Evolutionary conservation across 2,888 invertebrate species (phyloP), one percentile per base, ranked within the genome.

Genomic region (Xylota segnis): DNA sequence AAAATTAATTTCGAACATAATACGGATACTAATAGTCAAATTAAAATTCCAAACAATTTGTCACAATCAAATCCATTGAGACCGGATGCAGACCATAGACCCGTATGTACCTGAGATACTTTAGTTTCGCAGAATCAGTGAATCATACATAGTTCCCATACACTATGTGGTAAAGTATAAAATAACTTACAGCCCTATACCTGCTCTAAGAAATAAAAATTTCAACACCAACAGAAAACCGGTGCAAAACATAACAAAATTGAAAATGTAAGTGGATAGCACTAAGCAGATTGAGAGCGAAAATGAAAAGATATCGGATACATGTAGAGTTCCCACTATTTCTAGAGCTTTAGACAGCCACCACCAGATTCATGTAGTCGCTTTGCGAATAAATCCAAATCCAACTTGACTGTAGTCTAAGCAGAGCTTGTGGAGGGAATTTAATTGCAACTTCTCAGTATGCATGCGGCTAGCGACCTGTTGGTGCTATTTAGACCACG

Each of bases 221-320:
- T 71, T 71, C 71, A 71, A 34, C 71, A 59, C 47, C 34, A 34
- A 16, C 10, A 34, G 7, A 32, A 56, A 68, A 71, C 45, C 34
- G 12, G 10, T 58, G 54, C 29, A 45, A 18, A 2, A 47, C n/a
- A 61, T 10, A 23, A 43, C 23, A 16, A 37, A 45, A 56, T 29
- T 16, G 9, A 72, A 52, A 50, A 29, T 45, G 50, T 45, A 37
- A 47, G 52, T 61, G 32, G 5, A 54, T 54, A 63, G 54, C 29
- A 61, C 52, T 40, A 59, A 32, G 29, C 16, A 74, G 58, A 66
- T 74, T 74, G 66, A 74, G 75, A 68, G 75, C 59, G 29, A 75
- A 75, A 43, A 68, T 32, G 45, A 27, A 58, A 61, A 74, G 74
- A 74, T 59, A 81, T 54, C 45, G 34, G 23, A 23, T 61, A 34